Conservation (phyloP, 2,888 invertebrate genomes). For the Cyclophora punctaria region DNA sequence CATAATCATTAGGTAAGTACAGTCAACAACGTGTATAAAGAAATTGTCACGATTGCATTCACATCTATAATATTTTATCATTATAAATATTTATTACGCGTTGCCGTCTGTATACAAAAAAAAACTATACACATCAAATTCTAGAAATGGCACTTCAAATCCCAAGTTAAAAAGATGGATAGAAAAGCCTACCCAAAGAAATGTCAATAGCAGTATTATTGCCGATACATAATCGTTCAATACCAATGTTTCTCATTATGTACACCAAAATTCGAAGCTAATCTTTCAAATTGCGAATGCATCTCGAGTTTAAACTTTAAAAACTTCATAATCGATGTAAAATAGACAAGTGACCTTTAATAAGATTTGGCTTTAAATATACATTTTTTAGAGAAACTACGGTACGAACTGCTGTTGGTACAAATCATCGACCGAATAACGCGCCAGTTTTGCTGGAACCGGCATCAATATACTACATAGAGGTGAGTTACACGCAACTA, state of each 20-base stretch:
- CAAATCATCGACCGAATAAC: slow-evolving; percentile 22
- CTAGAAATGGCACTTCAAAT: slow-evolving; percentile 55
- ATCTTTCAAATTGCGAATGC: slow-evolving; percentile 12
- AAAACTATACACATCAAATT: slow-evolving; percentile 17
- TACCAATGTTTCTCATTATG: slow-evolving; percentile 32
- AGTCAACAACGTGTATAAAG: slow-evolving; percentile 8
- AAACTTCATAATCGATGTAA: slow-evolving; percentile 3
- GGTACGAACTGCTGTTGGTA: slow-evolving; percentile 12
- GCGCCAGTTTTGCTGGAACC: slow-evolving; percentile 8
- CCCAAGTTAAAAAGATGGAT: slow-evolving; percentile 28
- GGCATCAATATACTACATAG: slow-evolving; percentile 8
- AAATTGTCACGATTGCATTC: background rate
- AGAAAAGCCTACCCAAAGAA: slow-evolving; percentile 22
- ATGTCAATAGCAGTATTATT: slow-evolving; percentile 24
- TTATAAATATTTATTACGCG: slow-evolving; percentile 1
- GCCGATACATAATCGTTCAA: slow-evolving; percentile 22
- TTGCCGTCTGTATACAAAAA: slow-evolving; percentile 7
- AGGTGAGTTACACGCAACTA: slow-evolving; percentile 13
- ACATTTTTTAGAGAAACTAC: slow-evolving; percentile 13
- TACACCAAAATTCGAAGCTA: slow-evolving; percentile 28
- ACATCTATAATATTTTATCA: background rate
- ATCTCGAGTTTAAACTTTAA: slow-evolving; percentile 10
- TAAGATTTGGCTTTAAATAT: slow-evolving; percentile 4
- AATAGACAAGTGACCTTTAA: slow-evolving; percentile 6
- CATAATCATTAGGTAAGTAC: too few relatives aligned